A percentile compares a stretch with the other conserved stretches of the same genome.
These are phyloP conservation scores for Lycorma delicatula DNA, from an alignment of 1,140 invertebrate species.

Conservation along the genomic window DNA sequence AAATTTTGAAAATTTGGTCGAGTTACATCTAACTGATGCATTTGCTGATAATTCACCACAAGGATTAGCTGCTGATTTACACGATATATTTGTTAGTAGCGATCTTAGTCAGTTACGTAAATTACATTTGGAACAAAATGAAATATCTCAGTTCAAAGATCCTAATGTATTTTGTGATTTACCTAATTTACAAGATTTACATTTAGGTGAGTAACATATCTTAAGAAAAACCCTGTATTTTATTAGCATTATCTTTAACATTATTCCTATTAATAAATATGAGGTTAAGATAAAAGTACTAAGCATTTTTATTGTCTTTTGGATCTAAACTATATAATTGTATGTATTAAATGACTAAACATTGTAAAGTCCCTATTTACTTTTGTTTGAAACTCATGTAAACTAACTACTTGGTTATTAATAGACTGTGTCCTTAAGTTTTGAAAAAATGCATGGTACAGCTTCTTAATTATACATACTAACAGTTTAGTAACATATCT, in stretches of 20 bases:
- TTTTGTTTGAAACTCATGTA: too few relatives aligned
- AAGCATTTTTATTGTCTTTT: background rate
- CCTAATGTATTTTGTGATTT: slow-evolving; percentile 60
- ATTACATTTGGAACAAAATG: slow-evolving; percentile 69
- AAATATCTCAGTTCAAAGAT: slow-evolving; percentile 58
- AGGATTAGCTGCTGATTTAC: slow-evolving; percentile 52
- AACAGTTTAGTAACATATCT: too few relatives aligned
- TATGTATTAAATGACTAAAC: background rate
- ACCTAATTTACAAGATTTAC: slow-evolving; percentile 53
- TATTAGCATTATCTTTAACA: too few relatives aligned
- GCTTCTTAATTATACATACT: too few relatives aligned
- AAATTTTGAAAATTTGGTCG: slow-evolving; percentile 62
- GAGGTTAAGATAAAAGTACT: too few relatives aligned
- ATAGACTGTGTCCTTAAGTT: too few relatives aligned
- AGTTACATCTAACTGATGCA: slow-evolving; percentile 65
- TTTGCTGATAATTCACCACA: slow-evolving; percentile 58
- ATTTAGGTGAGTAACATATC: slow-evolving; percentile 54
- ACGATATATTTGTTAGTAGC: slow-evolving; percentile 63
- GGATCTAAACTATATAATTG: background rate
- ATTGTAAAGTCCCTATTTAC: background rate
- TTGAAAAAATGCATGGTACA: too few relatives aligned
- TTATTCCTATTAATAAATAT: too few relatives aligned
- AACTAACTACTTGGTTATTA: too few relatives aligned
- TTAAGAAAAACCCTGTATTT: background rate
- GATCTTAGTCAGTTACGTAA: slow-evolving; percentile 57